phyloP scores from a whole-genome alignment of 2,797 vertebrate genomes.

The Parotocinclus haroldoi region DNA sequence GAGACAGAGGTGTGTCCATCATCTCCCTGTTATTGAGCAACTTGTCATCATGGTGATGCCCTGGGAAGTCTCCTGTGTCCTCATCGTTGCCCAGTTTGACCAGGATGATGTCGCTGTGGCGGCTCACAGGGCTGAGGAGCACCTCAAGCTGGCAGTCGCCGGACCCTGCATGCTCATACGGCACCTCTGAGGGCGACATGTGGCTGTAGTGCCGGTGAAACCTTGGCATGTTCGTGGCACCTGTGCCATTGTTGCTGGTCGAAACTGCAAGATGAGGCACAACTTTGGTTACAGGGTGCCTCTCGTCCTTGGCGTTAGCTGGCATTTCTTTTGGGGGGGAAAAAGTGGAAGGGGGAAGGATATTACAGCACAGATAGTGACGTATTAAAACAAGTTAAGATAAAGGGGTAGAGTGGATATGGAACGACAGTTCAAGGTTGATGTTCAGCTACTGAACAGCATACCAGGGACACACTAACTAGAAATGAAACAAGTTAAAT shows the following conservation, averaged over 20 bases:
- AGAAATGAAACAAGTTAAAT: too few relatives aligned
- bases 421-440: neutral
- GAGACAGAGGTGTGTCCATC: constrained; percentile 83
- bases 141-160: constrained; percentile 82
- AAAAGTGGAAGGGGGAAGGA: constrained; percentile 54
- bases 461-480: too few relatives aligned
- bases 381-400: constrained; percentile 45
- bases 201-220: constrained; percentile 80
- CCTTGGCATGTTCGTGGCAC: constrained; percentile 68
- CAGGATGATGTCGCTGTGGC: constrained; percentile 73
- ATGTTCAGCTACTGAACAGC: too few relatives aligned
- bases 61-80: constrained; percentile 65
- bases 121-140: constrained; percentile 79
- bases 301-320: constrained; percentile 89
- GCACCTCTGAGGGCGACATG: constrained; percentile 66
- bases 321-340: constrained; percentile 88
- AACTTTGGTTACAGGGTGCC: constrained; percentile 86
- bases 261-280: constrained; percentile 87
- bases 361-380: constrained; percentile 59
- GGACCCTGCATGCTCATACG: constrained; percentile 79
- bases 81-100: constrained; percentile 82
- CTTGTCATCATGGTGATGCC: constrained; percentile 81
- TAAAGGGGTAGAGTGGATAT: constrained; percentile 2
- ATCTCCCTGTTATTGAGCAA: constrained; percentile 80
- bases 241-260: constrained; percentile 69